Evolutionary conservation across 2,113 vertebrate species (phyloP), one percentile per base, ranked within the genome.

Genomic region (Arothron firmamentum): DNA sequence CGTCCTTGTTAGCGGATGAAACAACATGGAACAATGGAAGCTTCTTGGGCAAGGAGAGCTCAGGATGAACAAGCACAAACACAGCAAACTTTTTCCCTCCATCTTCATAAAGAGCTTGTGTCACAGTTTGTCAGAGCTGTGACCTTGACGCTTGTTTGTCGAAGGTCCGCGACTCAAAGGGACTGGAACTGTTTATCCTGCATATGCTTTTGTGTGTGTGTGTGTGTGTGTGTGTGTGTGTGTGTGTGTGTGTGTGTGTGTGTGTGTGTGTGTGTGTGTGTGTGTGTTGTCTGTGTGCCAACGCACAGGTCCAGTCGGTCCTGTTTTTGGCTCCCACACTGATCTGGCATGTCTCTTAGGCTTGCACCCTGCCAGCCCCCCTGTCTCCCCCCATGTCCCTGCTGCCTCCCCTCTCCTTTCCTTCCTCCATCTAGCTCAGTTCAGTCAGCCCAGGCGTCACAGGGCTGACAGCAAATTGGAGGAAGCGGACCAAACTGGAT

Each of bases 291-390:
- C n/a, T n/a, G n/a, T n/a, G n/a, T n/a, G 12, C 25, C 25, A 3
- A 25, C 25, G 25, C 78, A 78, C 72, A 83, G 72, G 70, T 67
- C 71, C 74, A 75, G 78, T 80, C 77, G 83, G 77, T 82, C 79
- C 74, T 84, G 78, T 80, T 86, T 80, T 83, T 87, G 84, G 80
- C 86, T 83, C 77, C 63, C 45, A 62, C 73, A 67, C 67, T 61
- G 73, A 79, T 80, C 81, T 89, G 87, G 85, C 84, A 78, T 69
- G 49, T 56, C 54, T 85, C 83, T 80, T 79, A 34, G 70, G 74
- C 60, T 77, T 79, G 82, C 74, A 81, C 70, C 53, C 75, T 72
- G 70, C 77, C 76, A 80, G 53, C 21, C 38, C 56, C 13, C 65
- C 47, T 9, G 8, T 38, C 20, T 25, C 48, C 34, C 34, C 10